Evolutionary conservation across 2,113 vertebrate genomes (phyloP).

Genomic region (Malurus melanocephalus): DNA sequence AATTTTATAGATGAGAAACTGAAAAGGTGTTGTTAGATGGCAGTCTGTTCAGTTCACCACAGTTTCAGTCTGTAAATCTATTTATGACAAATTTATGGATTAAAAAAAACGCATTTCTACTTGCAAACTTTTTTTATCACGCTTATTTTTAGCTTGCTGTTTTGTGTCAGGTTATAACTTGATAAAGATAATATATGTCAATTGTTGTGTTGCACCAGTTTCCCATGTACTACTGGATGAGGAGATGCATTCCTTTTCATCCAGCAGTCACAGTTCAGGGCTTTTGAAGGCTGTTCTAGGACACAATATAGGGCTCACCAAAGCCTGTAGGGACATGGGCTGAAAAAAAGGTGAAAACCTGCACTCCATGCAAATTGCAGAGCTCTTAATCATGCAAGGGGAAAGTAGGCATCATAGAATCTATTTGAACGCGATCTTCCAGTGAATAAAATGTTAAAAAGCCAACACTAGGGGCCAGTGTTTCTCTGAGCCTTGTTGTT

Average conservation of each 20-base stretch:
- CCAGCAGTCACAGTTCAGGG: not conserved
- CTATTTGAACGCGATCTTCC: fast-evolving
- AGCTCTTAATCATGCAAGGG: not conserved
- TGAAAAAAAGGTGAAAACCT: not conserved
- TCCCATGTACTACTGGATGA: fast-evolving
- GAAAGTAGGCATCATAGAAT: not conserved
- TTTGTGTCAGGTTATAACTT: not conserved
- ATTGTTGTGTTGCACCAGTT: fast-evolving
- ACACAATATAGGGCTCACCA: fast-evolving
- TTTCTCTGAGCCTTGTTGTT: not conserved
- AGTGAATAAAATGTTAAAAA: not conserved
- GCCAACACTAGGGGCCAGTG: not conserved
- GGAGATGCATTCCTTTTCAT: not conserved
- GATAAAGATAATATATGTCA: not conserved
- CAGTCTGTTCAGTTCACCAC: not conserved
- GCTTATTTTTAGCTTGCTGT: not conserved
- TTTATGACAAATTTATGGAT: fast-evolving
- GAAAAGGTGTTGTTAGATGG: not conserved
- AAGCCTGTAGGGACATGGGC: fast-evolving
- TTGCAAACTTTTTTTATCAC: not conserved
- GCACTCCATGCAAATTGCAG: not conserved
- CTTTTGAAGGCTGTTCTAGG: not conserved
- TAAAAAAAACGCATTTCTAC: not conserved
- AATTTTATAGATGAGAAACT: not conserved
- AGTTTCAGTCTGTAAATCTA: not conserved